phyloP scores from a whole-genome alignment of 1,140 invertebrate genomes.

The Drosophila cardini region DNA sequence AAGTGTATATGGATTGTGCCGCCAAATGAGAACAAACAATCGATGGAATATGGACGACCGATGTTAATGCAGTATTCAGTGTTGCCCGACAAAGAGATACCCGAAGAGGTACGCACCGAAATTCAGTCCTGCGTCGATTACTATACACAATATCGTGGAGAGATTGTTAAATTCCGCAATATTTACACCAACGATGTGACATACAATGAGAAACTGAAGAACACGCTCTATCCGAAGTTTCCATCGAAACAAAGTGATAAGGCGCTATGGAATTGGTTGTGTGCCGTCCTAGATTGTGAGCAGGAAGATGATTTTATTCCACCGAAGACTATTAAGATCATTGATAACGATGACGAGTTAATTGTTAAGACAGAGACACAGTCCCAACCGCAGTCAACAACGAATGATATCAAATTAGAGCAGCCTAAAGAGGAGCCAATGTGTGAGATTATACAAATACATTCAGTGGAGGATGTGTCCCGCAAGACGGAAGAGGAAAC shows the following conservation, averaged over 20 bases:
- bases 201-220: slow-evolving; percentile 92
- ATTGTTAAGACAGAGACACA: slow-evolving; percentile 57
- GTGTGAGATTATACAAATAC: slow-evolving; percentile 32
- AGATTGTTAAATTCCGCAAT: slow-evolving; percentile 91
- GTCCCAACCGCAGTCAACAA: neutral
- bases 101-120: slow-evolving; percentile 93
- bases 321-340: slow-evolving; percentile 80
- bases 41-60: slow-evolving; percentile 94
- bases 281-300: slow-evolving; percentile 76
- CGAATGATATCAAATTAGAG: slow-evolving; percentile 56
- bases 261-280: slow-evolving; percentile 87
- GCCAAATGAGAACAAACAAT: slow-evolving; percentile 94
- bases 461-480: slow-evolving; percentile 54
- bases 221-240: slow-evolving; percentile 88
- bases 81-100: slow-evolving; percentile 92
- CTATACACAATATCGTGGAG: slow-evolving; percentile 90
- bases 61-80: slow-evolving; percentile 95
- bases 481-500: slow-evolving; percentile 67
- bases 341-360: slow-evolving; percentile 70
- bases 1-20: slow-evolving; percentile 97
- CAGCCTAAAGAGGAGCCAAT: slow-evolving; percentile 59
- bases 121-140: slow-evolving; percentile 94
- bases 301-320: slow-evolving; percentile 83
- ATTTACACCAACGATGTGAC: slow-evolving; percentile 90
- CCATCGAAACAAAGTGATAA: slow-evolving; percentile 88